Conservation (phyloP, 1,140 invertebrate genomes). For the Hylaeus volcanicus region DNA sequence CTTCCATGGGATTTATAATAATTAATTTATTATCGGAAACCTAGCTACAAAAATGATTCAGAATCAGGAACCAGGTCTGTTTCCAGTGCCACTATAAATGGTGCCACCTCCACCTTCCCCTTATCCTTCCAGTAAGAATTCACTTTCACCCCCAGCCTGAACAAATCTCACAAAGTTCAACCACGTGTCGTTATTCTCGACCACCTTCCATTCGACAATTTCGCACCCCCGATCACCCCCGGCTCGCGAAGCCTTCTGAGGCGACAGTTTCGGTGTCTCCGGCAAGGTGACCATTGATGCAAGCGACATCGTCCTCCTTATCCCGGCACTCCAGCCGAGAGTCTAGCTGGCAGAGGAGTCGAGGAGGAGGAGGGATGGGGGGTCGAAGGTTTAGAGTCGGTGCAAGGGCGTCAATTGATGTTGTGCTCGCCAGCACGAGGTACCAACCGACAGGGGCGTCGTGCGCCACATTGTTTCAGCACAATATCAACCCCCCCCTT, state of each 20-base stretch:
- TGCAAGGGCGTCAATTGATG: conserved; percentile 67
- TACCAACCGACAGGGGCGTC: conserved; percentile 62
- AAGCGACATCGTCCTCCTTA: conserved; percentile 57
- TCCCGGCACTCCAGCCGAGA: conserved; percentile 52
- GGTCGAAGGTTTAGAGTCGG: conserved; percentile 28
- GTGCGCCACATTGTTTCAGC: conserved; percentile 68
- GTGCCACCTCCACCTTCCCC: no score
- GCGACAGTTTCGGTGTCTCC: not conserved
- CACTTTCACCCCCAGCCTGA: no score
- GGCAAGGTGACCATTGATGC: conserved; percentile 52
- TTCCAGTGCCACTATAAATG: no score
- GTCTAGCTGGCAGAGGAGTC: conserved; percentile 30
- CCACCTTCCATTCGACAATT: not conserved
- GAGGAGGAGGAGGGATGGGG: not conserved
- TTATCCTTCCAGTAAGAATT: no score
- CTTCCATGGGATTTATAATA: no score
- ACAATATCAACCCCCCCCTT: conserved; percentile 52
- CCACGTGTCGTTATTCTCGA: not conserved
- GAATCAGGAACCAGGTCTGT: no score
- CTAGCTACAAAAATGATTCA: no score
- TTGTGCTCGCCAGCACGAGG: conserved; percentile 61
- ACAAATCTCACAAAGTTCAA: not conserved
- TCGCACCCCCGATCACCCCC: not conserved
- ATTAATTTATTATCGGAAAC: no score
- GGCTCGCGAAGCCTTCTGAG: not conserved